Percentiles rank a stretch among this genome's conserved stretches.
These are phyloP conservation scores for Pollenia angustigena DNA, from an alignment of 2,888 invertebrate genomes.

Conservation along the genomic window DNA sequence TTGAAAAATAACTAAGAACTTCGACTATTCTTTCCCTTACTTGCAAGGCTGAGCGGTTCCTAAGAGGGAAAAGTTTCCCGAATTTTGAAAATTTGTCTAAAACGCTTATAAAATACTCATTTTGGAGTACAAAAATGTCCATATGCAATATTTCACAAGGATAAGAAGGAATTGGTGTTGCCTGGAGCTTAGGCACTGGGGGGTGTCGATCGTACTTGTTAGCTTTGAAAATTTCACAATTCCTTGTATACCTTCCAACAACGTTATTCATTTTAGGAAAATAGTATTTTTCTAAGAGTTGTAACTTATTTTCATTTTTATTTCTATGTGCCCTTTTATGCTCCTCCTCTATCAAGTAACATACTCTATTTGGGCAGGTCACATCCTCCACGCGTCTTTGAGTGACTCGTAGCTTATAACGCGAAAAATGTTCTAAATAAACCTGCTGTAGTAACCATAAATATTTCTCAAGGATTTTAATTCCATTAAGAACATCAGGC, in stretches of 20 bases:
- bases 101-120: too few species aligned
- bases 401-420: slow-evolving; percentile 42
- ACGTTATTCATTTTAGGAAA: slow-evolving; percentile 28
- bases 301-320: slow-evolving; percentile 35
- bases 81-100: slow-evolving; percentile 7
- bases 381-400: slow-evolving; percentile 46
- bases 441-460: slow-evolving; percentile 22
- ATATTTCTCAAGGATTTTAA: slow-evolving; percentile 46
- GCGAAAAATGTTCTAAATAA: slow-evolving; percentile 30
- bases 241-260: background rate
- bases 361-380: background rate
- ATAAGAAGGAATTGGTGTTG: slow-evolving; percentile 30
- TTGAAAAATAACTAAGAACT: slow-evolving; percentile 65
- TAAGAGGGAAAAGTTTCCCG: slow-evolving; percentile 15
- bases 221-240: background rate
- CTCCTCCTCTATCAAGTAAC: background rate
- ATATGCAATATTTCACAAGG: slow-evolving; percentile 3
- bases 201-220: slow-evolving; percentile 42
- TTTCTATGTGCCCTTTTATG: slow-evolving; percentile 55
- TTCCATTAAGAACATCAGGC: slow-evolving; percentile 38
- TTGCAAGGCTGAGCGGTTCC: slow-evolving; percentile 26
- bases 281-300: slow-evolving; percentile 20
- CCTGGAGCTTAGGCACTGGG: background rate
- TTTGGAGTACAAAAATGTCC: slow-evolving; percentile 4
- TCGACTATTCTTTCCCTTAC: slow-evolving; percentile 64